A percentile compares a stretch with the other conserved stretches of the same genome.
phyloP scores from a whole-genome alignment of 2,113 vertebrate species.

The Ascaphus truei region DNA sequence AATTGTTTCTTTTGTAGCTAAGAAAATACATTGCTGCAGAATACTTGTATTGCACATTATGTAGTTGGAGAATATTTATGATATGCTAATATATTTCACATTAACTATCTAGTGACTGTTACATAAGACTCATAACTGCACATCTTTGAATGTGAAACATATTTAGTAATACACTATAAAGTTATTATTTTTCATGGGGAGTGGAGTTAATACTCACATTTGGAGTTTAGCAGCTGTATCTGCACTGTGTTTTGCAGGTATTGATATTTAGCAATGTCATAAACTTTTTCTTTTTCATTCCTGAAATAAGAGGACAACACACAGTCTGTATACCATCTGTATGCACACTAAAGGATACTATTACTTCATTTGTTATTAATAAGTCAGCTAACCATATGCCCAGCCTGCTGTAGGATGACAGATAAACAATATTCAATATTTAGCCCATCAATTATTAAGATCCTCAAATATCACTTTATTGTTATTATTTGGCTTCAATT shows the following conservation, averaged over 20 bases:
- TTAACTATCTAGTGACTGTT: not conserved
- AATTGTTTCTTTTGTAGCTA: constrained; percentile 11
- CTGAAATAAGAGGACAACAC: constrained; percentile 7
- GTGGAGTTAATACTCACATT: too few species aligned
- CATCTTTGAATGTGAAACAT: too few species aligned
- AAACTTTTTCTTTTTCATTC: not conserved
- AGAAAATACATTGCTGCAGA: not conserved
- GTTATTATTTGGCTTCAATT: not conserved
- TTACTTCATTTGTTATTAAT: constrained; percentile 5
- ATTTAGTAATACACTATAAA: too few species aligned
- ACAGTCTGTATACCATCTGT: constrained; percentile 7
- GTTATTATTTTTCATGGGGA: too few species aligned
- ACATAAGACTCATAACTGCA: too few species aligned
- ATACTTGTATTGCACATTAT: not conserved
- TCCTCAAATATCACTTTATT: constrained; percentile 12
- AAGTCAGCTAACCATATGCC: constrained; percentile 16
- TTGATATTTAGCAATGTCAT: too few species aligned
- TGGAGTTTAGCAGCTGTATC: too few species aligned
- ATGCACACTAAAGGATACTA: constrained; percentile 11
- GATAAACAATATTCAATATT: not conserved
- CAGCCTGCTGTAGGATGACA: constrained; percentile 15
- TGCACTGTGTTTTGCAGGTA: too few species aligned
- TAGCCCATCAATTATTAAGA: constrained; percentile 8
- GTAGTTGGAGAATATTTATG: constrained; percentile 12
- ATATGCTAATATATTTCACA: constrained; percentile 16